phyloP scores from a whole-genome alignment of 35 echinoderm and acorn worm species.

The Heliocidaris erythrogramma region DNA sequence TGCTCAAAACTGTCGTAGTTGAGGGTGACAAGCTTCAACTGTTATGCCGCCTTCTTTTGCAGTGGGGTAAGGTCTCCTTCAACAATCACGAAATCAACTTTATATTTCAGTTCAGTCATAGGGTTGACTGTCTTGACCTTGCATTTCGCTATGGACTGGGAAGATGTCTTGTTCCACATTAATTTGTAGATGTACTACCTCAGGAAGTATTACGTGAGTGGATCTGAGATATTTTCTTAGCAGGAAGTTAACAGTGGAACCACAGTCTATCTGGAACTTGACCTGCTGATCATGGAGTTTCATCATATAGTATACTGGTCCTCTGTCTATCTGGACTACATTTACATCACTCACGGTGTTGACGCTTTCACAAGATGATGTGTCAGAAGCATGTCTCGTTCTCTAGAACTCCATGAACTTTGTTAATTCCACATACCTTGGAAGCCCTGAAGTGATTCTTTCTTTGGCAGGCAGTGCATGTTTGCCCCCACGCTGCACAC shows the following conservation, averaged over 20 bases:
- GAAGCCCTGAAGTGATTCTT: slow-evolving; percentile 8
- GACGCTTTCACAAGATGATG: neutral
- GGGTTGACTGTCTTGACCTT: neutral
- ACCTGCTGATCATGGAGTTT: neutral
- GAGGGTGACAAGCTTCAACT: neutral
- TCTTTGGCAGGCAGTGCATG: neutral
- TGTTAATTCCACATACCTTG: no score
- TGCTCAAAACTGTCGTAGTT: neutral
- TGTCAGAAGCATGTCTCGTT: no score
- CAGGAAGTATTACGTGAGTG: neutral
- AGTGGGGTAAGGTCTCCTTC: neutral
- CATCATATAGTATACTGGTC: slow-evolving; percentile 32
- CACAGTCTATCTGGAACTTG: slow-evolving; percentile 54
- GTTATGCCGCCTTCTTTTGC: neutral
- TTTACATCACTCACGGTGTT: neutral
- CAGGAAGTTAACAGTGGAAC: slow-evolving; percentile 45
- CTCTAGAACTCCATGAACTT: no score
- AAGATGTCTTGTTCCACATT: slow-evolving; percentile 44
- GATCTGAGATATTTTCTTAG: neutral
- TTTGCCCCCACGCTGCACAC: slow-evolving; percentile 38
- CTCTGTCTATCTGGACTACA: neutral
- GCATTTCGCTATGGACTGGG: neutral
- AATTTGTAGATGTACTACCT: neutral
- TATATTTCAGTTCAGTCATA: neutral
- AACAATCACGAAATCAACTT: neutral